Base-by-base conservation (phyloP, 35 echinoderm and acorn worm genomes). In the Patiria miniata region DNA sequence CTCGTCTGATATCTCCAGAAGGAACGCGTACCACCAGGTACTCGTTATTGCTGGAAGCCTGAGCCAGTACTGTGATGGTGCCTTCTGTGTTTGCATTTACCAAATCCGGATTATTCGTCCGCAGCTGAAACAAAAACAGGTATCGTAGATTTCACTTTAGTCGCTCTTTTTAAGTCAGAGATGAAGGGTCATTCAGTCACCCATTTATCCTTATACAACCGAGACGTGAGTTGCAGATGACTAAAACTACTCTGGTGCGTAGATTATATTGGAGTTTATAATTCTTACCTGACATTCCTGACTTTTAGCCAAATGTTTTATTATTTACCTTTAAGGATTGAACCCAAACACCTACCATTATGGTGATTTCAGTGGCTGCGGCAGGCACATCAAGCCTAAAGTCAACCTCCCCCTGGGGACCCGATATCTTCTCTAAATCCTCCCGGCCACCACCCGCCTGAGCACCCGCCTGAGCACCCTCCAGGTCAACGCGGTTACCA, bases 1-100 rank as follows among this genome's bases (percentile, higher is more conserved):
- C 28, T 34, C 28, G 61, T 30, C 28, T 22, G 61, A 34, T 69
- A 26, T 69, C 23, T 36, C 26, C 3, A 32, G 65, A 73, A 14
- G 65, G 65, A 22, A 73, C 19, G 23, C 65, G 65, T 26, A 73
- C 65, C 65, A 73, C 26, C 26, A 73, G 19, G 65, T 73, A 73
- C 29, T 73, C 65, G 34, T 23, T 10, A 73, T 15, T 73, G 7
- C 29, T 34, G 1, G 65, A 30, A 14, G 14, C 19, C 29, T 73
- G 26, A 2, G 30, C 19, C 29, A 26, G 65, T 1, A 73, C 26
- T 26, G 8, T 28, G 19, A 73, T 32, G 21, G 65, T 73, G 34
- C 26, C 34, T 10, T 30, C 21, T 10, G 65, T 73, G 15, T 73
- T 73, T 32, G 65, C 65, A 30, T 73, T 23, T 10, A 32, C 29